Percentiles rank a stretch among this genome's conserved stretches.
phyloP scores from a whole-genome alignment of 2,797 vertebrate species.

The Eulemur rubriventer region DNA sequence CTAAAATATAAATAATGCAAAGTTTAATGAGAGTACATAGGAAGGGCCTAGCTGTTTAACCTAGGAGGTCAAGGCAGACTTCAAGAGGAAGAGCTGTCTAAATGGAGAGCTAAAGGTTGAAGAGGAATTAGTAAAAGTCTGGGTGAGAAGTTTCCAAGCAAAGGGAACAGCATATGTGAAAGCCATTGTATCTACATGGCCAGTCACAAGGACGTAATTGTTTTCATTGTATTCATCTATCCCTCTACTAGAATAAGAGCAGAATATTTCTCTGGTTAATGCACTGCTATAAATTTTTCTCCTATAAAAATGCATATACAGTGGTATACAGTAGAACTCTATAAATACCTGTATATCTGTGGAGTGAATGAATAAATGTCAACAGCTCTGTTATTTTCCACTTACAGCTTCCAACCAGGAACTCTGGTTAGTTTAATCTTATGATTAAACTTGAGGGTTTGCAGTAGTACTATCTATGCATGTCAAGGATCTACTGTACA shows the following conservation, averaged over 20 bases:
- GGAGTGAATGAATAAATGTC: not conserved
- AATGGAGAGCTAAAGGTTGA: not conserved
- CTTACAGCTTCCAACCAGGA: not conserved
- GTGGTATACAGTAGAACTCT: not conserved
- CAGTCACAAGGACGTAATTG: not conserved
- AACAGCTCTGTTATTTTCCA: conserved; percentile 17
- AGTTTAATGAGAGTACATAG: not conserved
- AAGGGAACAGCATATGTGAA: not conserved
- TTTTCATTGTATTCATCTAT: not conserved
- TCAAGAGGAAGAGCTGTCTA: not conserved
- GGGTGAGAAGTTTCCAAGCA: not conserved
- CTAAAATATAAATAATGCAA: not conserved
- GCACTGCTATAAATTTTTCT: not conserved
- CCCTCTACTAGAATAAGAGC: not conserved
- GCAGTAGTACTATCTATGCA: not conserved
- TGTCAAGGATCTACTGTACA: not conserved
- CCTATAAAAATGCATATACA: not conserved
- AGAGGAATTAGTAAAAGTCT: not conserved
- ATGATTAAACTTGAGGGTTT: conserved; percentile 2
- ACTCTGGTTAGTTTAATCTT: not conserved
- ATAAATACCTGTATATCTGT: conserved; percentile 49
- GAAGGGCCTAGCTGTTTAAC: not conserved
- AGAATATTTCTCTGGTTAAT: not conserved
- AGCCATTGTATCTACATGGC: not conserved
- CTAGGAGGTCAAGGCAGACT: not conserved